These are phyloP conservation scores for Acrossocheilus fasciatus DNA, from an alignment of 2,797 vertebrate genomes.

Conservation along the genomic window DNA sequence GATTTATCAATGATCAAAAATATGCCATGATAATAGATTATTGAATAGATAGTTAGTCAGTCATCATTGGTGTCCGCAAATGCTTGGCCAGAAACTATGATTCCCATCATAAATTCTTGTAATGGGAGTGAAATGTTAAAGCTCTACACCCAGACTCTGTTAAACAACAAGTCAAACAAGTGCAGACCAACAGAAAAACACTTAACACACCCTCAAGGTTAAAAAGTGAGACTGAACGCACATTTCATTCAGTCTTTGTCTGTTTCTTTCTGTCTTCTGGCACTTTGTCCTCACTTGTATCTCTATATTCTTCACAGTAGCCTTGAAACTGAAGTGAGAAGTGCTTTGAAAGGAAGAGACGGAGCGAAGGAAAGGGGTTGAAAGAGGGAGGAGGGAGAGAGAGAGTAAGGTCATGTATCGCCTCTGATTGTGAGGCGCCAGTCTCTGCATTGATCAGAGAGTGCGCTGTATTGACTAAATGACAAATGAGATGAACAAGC, in stretches of 20 bases:
- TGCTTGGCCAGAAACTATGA: not conserved
- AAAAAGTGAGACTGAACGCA: not conserved
- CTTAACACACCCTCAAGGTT: not conserved
- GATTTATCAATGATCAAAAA: not conserved
- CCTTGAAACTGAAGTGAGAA: constrained; percentile 37
- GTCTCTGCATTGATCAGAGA: constrained; percentile 60
- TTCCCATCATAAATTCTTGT: not conserved
- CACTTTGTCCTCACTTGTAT: constrained; percentile 34
- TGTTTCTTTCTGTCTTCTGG: constrained; percentile 5
- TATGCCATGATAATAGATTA: too few relatives aligned
- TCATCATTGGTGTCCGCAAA: not conserved
- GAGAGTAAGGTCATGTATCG: constrained; percentile 40
- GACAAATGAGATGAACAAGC: constrained; percentile 61
- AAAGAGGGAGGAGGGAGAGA: not conserved
- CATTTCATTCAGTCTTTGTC: not conserved
- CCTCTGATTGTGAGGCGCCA: constrained; percentile 50
- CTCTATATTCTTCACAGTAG: constrained; percentile 24
- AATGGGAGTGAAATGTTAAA: not conserved
- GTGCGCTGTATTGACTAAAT: constrained; percentile 64
- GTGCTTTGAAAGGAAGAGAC: constrained; percentile 24
- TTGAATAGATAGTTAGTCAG: not conserved
- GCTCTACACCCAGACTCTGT: not conserved
- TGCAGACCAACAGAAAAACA: not conserved
- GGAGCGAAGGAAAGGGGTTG: not conserved
- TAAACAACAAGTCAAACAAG: not conserved